A percentile compares a stretch with the other conserved stretches of the same genome.
Evolutionary conservation across 2,797 vertebrate species (phyloP).

Genomic region (Poliocrania exsul): DNA sequence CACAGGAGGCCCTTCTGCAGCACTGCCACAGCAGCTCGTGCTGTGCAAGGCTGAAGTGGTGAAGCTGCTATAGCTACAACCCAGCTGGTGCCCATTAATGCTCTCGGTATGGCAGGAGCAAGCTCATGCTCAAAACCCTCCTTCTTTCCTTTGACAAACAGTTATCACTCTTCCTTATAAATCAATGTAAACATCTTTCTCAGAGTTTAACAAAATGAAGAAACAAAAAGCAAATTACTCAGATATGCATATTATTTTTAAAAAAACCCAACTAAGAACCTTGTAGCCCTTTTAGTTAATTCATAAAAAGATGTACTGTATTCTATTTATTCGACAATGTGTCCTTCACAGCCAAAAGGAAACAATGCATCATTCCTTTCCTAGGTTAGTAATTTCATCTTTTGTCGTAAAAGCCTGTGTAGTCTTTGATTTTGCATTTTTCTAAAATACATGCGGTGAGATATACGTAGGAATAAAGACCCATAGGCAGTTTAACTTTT

Average conservation of each 20-base stretch:
- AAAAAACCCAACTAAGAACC: neutral
- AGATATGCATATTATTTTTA: neutral
- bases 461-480: neutral
- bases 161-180: conserved; percentile 31
- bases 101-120: conserved; percentile 50
- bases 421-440: neutral
- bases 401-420: neutral
- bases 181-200: conserved; percentile 11
- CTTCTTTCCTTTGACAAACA: conserved; percentile 47
- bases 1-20: conserved; percentile 72
- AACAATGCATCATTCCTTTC: neutral
- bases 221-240: neutral
- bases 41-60: conserved; percentile 67
- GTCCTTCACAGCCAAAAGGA: neutral
- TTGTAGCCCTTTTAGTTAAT: neutral
- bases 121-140: conserved; percentile 40
- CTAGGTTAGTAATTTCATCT: neutral
- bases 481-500: neutral
- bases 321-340: neutral
- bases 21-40: conserved; percentile 62
- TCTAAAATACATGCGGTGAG: neutral
- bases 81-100: conserved; percentile 77
- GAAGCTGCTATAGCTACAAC: conserved; percentile 68
- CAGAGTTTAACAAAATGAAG: neutral
- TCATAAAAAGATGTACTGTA: neutral